These are phyloP conservation scores for Pituophis catenifer DNA, from an alignment of 2,113 vertebrate species.

Conservation along the genomic window DNA sequence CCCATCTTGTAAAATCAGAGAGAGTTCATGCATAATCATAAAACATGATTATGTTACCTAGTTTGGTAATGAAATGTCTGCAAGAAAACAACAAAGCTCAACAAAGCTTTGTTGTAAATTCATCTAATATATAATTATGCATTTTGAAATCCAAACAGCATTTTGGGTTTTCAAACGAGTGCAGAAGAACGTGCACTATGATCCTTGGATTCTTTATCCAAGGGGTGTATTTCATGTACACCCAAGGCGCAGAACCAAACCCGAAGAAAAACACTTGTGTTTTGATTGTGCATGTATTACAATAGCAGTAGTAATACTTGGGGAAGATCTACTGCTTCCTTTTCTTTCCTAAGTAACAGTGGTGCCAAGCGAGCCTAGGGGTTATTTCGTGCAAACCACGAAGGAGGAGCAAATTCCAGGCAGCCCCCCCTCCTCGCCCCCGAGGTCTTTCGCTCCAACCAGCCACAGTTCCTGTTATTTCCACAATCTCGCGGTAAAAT, in stretches of 20 bases:
- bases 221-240: neutral
- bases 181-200: neutral
- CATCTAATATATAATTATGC: neutral
- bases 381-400: neutral
- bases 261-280: neutral
- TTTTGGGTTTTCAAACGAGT: neutral
- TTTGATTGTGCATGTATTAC: neutral
- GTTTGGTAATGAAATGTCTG: too few species aligned
- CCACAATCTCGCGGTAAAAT: neutral
- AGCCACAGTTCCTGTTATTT: neutral
- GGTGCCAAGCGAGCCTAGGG: neutral
- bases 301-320: neutral
- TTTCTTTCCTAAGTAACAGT: neutral
- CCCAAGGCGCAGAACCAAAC: neutral
- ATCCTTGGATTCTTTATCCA: neutral
- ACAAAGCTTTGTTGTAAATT: neutral
- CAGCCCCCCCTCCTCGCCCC: neutral
- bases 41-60: too few species aligned
- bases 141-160: neutral
- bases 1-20: neutral
- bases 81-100: too few species aligned
- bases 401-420: neutral
- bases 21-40: neutral
- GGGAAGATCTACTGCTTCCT: neutral
- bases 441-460: neutral